Percentiles rank a stretch among this genome's conserved stretches.
phyloP scores from a whole-genome alignment of 2,113 vertebrate genomes.

The Neolamprologus caudopunctatus region DNA sequence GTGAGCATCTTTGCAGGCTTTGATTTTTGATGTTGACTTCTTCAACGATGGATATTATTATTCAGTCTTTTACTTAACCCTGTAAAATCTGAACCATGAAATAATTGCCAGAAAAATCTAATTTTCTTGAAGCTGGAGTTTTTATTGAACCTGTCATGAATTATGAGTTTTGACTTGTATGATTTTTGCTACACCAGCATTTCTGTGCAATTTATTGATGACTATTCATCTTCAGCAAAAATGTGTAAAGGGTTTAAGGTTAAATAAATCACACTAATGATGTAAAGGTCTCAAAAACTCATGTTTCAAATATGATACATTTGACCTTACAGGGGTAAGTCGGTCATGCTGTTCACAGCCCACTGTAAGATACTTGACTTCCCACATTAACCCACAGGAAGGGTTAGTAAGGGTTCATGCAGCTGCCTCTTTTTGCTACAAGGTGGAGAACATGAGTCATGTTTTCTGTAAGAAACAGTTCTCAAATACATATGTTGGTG shows the following conservation, averaged over 20 bases:
- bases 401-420: background rate
- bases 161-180: background rate
- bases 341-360: background rate
- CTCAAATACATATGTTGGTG: background rate
- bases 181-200: background rate
- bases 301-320: background rate
- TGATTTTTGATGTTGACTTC: background rate
- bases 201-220: background rate
- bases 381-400: background rate
- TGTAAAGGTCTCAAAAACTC: background rate
- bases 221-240: background rate
- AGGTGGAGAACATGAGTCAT: conserved; percentile 5
- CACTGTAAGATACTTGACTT: background rate
- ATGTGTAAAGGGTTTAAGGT: background rate
- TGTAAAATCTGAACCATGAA: background rate
- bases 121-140: background rate
- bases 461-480: background rate
- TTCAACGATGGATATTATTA: background rate
- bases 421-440: conserved; percentile 1
- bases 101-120: background rate
- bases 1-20: background rate
- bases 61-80: background rate
- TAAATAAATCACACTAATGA: background rate
- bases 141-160: background rate
- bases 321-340: background rate